A percentile compares a stretch with the other conserved stretches of the same genome.
Evolutionary conservation across 2,113 vertebrate genomes (phyloP).

Genomic region (Choloepus hoffmanni): DNA sequence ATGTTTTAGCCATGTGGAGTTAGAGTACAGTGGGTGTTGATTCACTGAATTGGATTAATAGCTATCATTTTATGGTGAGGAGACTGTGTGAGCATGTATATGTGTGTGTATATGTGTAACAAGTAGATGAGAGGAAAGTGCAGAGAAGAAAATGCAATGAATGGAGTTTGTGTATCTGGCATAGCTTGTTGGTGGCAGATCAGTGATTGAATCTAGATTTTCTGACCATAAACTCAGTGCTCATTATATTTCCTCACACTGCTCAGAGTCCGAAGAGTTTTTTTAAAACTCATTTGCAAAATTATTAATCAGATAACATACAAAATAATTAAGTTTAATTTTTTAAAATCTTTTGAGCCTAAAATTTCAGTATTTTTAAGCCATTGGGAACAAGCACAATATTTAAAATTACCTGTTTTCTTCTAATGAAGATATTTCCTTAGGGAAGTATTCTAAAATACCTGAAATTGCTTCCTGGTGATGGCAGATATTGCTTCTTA

Average conservation of each 20-base stretch:
- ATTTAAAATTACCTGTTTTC: constrained; percentile 56
- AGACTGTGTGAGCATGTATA: background rate
- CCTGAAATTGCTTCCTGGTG: constrained; percentile 61
- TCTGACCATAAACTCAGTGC: background rate
- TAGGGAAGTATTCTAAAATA: constrained; percentile 44
- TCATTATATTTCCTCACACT: background rate
- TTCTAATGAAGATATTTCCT: constrained; percentile 49
- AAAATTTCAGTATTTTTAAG: constrained; percentile 33
- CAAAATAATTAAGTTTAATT: background rate
- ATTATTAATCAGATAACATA: background rate
- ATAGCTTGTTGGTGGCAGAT: background rate
- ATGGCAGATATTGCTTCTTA: constrained; percentile 52
- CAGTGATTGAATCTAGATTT: background rate
- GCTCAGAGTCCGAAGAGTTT: background rate
- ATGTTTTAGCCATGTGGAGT: background rate
- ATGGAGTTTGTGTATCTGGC: accelerated
- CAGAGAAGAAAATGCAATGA: background rate
- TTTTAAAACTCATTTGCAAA: background rate
- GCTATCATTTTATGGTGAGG: background rate
- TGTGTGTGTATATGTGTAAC: background rate
- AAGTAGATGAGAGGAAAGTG: background rate
- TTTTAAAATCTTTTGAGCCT: constrained; percentile 6
- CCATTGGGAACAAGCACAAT: background rate
- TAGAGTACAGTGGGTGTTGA: background rate
- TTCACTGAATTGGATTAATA: background rate